These are phyloP conservation scores for Halcyon malimbica DNA, from an alignment of 2,113 vertebrate genomes.

Conservation along the genomic window DNA sequence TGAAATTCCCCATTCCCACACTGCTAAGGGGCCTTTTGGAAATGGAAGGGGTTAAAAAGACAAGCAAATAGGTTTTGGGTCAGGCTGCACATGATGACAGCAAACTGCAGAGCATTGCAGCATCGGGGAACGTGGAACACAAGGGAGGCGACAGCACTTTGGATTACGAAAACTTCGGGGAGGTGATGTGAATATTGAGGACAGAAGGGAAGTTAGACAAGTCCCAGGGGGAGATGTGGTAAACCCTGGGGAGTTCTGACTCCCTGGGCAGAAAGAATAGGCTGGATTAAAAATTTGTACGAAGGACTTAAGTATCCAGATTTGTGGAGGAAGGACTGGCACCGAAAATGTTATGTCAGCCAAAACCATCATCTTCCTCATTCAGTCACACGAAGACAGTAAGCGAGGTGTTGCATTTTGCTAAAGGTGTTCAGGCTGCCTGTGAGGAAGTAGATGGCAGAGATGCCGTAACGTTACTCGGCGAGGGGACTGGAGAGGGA, in stretches of 20 bases:
- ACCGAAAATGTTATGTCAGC: background rate
- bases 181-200: background rate
- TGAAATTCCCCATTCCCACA: background rate
- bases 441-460: background rate
- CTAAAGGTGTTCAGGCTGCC: background rate
- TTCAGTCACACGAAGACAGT: background rate
- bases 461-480: background rate
- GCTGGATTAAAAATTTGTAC: background rate
- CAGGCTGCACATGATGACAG: background rate
- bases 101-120: background rate
- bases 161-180: background rate
- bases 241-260: background rate
- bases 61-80: background rate
- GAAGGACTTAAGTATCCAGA: background rate
- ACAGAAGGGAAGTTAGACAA: background rate
- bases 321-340: background rate
- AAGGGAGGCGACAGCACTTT: background rate
- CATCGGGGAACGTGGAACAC: background rate
- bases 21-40: background rate
- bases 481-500: background rate
- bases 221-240: background rate
- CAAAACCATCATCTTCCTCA: background rate
- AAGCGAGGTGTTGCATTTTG: background rate
- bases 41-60: background rate
- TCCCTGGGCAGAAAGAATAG: background rate